These are phyloP conservation scores for Laspeyria flexula DNA, from an alignment of 2,888 invertebrate genomes.

Conservation along the genomic window DNA sequence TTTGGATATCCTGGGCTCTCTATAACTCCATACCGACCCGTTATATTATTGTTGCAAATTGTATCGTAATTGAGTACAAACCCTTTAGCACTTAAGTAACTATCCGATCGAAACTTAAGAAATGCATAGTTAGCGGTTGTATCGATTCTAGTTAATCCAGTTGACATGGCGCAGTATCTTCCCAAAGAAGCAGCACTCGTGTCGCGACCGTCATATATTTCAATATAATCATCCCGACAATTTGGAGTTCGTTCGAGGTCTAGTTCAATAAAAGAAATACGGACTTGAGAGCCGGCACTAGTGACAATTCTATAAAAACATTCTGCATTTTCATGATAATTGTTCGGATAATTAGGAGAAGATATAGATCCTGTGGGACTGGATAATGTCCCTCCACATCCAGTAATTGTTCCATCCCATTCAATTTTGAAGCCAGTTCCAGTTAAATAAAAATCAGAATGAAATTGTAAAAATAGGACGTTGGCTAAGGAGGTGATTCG, in stretches of 20 bases:
- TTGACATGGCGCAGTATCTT: conserved; percentile 86
- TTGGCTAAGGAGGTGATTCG: conserved; percentile 91
- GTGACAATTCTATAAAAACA: conserved; percentile 93
- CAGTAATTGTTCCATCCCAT: conserved; percentile 81
- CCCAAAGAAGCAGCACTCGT: conserved; percentile 84
- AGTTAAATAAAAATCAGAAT: conserved; percentile 88
- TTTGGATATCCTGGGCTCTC: conserved; percentile 95
- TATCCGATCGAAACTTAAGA: conserved; percentile 91
- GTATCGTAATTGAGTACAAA: conserved; percentile 92
- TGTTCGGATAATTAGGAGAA: conserved; percentile 94
- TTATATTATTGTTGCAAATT: conserved; percentile 88
- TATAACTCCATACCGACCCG: conserved; percentile 90
- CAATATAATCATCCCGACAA: conserved; percentile 89
- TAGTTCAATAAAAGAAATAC: conserved; percentile 89
- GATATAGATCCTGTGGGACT: conserved; percentile 90
- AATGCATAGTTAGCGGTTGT: conserved; percentile 88
- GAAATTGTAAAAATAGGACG: conserved; percentile 90
- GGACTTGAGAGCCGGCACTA: conserved; percentile 90
- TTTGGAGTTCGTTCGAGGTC: conserved; percentile 86
- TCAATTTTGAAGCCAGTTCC: conserved; percentile 89
- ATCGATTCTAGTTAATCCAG: conserved; percentile 75
- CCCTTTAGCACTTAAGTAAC: conserved; percentile 88
- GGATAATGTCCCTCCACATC: conserved; percentile 93
- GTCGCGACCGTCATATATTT: conserved; percentile 89
- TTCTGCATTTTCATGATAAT: conserved; percentile 89